Base-by-base conservation (phyloP, 2,797 vertebrate species). In the Paedocypris micromegethes region DNA sequence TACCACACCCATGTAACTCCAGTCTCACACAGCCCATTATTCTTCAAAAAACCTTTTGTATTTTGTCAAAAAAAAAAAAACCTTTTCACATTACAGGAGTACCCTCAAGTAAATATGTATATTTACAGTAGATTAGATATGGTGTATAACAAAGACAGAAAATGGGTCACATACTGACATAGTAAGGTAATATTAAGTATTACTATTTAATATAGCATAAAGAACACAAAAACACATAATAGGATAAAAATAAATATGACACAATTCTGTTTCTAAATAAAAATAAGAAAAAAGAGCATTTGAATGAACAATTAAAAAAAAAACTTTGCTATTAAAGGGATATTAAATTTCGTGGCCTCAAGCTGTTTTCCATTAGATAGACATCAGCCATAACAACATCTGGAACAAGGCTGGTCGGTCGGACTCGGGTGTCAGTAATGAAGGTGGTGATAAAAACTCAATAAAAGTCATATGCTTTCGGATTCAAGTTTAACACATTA, bases 311-410 rank as follows among this genome's bases (percentile, higher is more conserved):
- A 9, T 40, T 49, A 54, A 58, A 43, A 38, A 38, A 60, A 64
- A 72, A 39, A 5, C 3, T 65, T 45, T 64, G 75, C 56, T 74
- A 64, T 71, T 54, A 71, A 46, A 52, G 40, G 23, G 58, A 50
- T 68, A 54, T 74, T 65, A 41, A 7, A 66, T 77, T 68, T 74
- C 56, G 51, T 50, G 47, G 48, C 43, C 39, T 9, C 57, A 58
- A 41, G 40, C 64, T 42, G 58, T 64, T 55, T 53, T 60, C 53
- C 62, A 48, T 59, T 62, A 39, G 39, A 63, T 63, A 48, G 43
- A 54, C 42, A 54, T 60, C 42, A 68, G 38, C 39, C 38, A 51
- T 52, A 40, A 53, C 52, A 66, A 46, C 66, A 68, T 68, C 56
- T 53, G 48, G 8, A 39, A 39, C 41, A 53, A 23, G 9, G 42